Evolutionary conservation across 2,888 invertebrate species (phyloP).

Genomic region (Leptothorax acervorum): DNA sequence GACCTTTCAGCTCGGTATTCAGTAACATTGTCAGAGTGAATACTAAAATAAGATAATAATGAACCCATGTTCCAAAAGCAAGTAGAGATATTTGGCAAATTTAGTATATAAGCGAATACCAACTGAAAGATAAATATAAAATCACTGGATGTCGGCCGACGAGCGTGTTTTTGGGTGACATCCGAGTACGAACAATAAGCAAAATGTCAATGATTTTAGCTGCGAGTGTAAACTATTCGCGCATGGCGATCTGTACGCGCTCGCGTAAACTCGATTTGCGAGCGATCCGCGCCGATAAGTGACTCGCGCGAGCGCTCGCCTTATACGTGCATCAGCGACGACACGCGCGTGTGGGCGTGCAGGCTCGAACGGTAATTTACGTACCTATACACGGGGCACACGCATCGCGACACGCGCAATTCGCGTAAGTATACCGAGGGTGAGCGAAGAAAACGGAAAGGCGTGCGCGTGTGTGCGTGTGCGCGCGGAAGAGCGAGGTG

Average conservation of each 20-base stretch:
- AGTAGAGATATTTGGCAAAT: background rate
- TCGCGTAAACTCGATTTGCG: slow-evolving; percentile 16
- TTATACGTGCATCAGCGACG: slow-evolving; percentile 32
- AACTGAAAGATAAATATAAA: background rate
- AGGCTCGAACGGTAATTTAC: slow-evolving; percentile 43
- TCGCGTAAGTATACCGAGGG: background rate
- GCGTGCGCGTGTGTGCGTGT: slow-evolving; percentile 27
- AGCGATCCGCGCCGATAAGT: background rate
- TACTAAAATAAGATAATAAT: background rate
- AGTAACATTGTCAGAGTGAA: background rate
- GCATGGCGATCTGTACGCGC: background rate
- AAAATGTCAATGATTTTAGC: background rate
- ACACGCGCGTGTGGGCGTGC: slow-evolving; percentile 35
- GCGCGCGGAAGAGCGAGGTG: slow-evolving; percentile 58
- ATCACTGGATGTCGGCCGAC: background rate
- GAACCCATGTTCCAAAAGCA: background rate
- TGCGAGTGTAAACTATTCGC: background rate
- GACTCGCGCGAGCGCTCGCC: background rate
- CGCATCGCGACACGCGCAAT: slow-evolving; percentile 29
- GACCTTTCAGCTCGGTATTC: background rate
- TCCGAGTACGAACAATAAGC: background rate
- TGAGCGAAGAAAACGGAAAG: slow-evolving; percentile 48
- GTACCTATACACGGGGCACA: slow-evolving; percentile 30
- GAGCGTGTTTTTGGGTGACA: background rate
- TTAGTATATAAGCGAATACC: background rate